Percentiles rank a stretch among this genome's conserved stretches.
phyloP scores from a whole-genome alignment of 2,797 vertebrate species.

The Balearica regulorum region DNA sequence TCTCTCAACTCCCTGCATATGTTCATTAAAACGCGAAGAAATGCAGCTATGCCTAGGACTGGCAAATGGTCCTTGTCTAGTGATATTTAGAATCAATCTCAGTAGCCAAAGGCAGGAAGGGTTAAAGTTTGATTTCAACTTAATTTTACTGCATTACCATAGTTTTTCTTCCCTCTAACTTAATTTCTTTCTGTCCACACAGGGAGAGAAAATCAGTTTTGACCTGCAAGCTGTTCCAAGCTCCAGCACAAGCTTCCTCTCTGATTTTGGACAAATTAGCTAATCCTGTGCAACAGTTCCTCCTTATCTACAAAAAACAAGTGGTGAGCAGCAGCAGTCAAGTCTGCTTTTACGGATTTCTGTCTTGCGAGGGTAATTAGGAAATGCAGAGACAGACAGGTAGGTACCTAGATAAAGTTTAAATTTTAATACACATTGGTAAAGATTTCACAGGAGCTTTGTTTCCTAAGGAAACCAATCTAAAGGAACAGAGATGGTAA shows the following conservation, averaged over 20 bases:
- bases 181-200: background rate
- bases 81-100: background rate
- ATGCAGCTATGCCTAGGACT: background rate
- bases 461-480: background rate
- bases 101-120: background rate
- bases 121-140: background rate
- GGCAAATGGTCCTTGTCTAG: background rate
- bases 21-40: background rate
- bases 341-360: background rate
- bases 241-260: background rate
- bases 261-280: background rate
- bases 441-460: background rate
- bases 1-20: background rate
- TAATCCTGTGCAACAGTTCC: background rate
- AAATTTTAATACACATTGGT: background rate
- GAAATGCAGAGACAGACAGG: background rate
- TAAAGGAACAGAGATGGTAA: background rate
- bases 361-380: background rate
- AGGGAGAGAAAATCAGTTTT: background rate
- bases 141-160: background rate
- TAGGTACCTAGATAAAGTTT: background rate
- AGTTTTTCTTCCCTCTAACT: background rate
- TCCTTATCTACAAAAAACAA: background rate
- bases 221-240: conserved; percentile 8
- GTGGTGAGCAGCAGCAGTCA: background rate